These are phyloP conservation scores for Nematolebias whitei DNA, from an alignment of 2,113 vertebrate genomes.

Conservation along the genomic window DNA sequence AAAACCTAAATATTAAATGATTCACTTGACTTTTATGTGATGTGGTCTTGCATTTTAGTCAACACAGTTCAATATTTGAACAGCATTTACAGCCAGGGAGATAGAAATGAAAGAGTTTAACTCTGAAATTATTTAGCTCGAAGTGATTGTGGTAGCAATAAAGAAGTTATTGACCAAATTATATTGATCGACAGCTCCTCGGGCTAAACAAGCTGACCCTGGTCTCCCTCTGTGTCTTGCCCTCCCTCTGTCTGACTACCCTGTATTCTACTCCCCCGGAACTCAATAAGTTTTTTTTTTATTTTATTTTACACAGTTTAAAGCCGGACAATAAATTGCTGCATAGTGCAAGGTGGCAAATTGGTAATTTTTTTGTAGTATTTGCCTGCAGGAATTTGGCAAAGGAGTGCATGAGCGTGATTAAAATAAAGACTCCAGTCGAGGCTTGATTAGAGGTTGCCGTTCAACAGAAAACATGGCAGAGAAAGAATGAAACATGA, in stretches of 20 bases:
- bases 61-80: conserved; percentile 93
- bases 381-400: conserved; percentile 86
- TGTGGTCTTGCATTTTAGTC: conserved; percentile 72
- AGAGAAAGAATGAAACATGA: conserved; percentile 33
- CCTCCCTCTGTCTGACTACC: conserved; percentile 86
- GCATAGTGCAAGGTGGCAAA: conserved; percentile 90
- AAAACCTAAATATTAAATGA: conserved; percentile 61
- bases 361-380: conserved; percentile 84
- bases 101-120: conserved; percentile 88
- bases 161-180: conserved; percentile 99
- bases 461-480: conserved; percentile 66
- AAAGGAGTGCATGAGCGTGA: conserved; percentile 73
- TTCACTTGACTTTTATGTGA: conserved; percentile 63
- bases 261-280: conserved; percentile 87
- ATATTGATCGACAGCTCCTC: conserved; percentile 98
- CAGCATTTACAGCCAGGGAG: conserved; percentile 68
- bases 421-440: conserved; percentile 81
- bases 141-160: conserved; percentile 97
- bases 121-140: conserved; percentile 96
- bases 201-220: conserved; percentile 97
- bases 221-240: conserved; percentile 92
- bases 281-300: conserved; percentile 88
- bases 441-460: conserved; percentile 80
- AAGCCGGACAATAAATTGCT: conserved; percentile 90
- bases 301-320: conserved; percentile 99